Conservation (phyloP, 1,140 invertebrate species). For the Pantala flavescens region DNA sequence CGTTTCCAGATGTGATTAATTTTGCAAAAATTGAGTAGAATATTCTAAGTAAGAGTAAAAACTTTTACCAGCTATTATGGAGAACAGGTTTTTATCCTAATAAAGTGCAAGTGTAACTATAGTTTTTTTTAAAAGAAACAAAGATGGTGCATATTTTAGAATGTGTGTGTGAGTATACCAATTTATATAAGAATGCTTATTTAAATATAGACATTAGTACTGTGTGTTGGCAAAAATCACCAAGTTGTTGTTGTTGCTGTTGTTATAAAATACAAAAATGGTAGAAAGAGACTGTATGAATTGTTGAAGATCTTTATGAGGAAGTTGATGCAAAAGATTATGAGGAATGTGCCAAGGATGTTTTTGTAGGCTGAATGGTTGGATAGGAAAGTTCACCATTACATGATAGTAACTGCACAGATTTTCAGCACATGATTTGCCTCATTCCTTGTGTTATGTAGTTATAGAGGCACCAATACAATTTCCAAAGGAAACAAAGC, state of each 20-base stretch:
- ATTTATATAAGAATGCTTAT: slow-evolving; percentile 7
- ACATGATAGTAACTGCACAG: slow-evolving; percentile 1
- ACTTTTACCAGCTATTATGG: not conserved
- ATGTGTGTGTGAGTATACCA: slow-evolving; percentile 5
- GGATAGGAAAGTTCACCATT: not conserved
- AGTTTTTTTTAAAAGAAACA: not conserved
- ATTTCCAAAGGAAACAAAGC: not conserved
- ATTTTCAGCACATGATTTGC: slow-evolving; percentile 6
- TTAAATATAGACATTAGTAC: not conserved
- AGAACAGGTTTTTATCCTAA: slow-evolving; percentile 2
- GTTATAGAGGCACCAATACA: not conserved
- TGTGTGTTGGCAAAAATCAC: slow-evolving; percentile 3
- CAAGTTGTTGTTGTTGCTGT: not conserved
- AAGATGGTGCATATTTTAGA: slow-evolving; percentile 10
- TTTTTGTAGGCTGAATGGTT: not conserved
- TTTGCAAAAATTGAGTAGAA: slow-evolving; percentile 4
- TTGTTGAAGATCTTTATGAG: not conserved
- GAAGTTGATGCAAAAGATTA: not conserved
- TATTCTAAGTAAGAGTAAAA: not conserved
- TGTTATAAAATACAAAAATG: not conserved
- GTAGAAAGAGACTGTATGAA: not conserved
- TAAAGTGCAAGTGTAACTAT: not conserved
- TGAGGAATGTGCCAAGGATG: not conserved
- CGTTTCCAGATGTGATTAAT: not conserved
- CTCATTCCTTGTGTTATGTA: not conserved